phyloP scores from a whole-genome alignment of 2,113 vertebrate genomes.

The Plestiodon gilberti region DNA sequence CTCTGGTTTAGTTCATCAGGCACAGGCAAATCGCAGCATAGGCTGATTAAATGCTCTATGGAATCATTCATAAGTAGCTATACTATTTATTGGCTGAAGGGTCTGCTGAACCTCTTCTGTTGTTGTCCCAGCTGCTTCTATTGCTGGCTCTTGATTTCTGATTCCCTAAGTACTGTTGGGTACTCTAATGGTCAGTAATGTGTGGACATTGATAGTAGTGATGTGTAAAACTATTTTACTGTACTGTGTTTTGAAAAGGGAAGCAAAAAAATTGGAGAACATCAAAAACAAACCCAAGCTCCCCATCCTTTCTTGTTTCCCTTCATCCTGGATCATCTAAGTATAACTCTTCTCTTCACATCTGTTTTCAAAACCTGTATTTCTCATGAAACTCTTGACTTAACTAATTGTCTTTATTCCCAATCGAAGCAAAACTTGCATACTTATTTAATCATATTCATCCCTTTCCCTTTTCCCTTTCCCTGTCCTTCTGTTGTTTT shows the following conservation, averaged over 20 bases:
- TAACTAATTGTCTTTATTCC: too few species aligned
- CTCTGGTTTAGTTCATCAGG: too few species aligned
- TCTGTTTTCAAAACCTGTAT: too few species aligned
- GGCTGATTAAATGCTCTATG: too few species aligned
- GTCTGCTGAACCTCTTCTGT: background rate
- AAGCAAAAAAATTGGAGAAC: background rate
- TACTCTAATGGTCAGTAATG: background rate
- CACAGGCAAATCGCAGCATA: too few species aligned
- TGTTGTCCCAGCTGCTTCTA: background rate
- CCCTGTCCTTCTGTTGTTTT: too few species aligned
- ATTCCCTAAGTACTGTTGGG: background rate
- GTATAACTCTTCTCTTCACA: background rate
- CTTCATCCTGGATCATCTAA: background rate
- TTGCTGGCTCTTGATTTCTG: background rate
- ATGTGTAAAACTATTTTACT: too few species aligned
- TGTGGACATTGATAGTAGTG: background rate
- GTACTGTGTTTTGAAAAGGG: background rate
- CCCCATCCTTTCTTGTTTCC: background rate
- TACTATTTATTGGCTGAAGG: background rate
- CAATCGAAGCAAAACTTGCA: too few species aligned
- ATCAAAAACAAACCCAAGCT: background rate
- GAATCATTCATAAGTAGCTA: too few species aligned
- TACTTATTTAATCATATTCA: too few species aligned
- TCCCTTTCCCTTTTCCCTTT: too few species aligned
- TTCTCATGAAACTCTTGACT: too few species aligned